Percentiles rank a stretch among this genome's conserved stretches.
Evolutionary conservation across 2,888 invertebrate genomes (phyloP).

Genomic region (Atrina japonica): DNA sequence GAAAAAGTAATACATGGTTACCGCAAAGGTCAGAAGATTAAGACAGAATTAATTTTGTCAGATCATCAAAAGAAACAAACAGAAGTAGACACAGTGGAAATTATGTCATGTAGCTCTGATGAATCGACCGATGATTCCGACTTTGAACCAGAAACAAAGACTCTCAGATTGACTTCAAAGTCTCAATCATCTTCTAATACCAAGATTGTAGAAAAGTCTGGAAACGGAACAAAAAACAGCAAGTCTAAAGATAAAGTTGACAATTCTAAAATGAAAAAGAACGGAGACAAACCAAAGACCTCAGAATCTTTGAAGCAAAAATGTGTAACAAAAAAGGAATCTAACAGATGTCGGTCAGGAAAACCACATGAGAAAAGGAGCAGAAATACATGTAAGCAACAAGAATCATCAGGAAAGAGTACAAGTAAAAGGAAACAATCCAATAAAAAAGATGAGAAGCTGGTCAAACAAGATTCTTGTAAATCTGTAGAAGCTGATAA

Average conservation of each 20-base stretch:
- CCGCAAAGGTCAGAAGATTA: neutral
- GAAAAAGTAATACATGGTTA: neutral
- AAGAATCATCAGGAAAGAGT: neutral
- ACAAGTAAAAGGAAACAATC: neutral
- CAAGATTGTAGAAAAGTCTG: no score
- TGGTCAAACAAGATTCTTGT: neutral
- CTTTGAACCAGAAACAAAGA: conserved; percentile 30
- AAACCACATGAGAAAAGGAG: no score
- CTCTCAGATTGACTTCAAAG: no score
- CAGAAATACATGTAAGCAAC: no score
- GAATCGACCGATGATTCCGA: conserved; percentile 33
- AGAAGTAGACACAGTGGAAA: neutral
- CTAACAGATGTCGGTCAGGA: no score
- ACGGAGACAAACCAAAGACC: no score
- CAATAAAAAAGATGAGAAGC: neutral
- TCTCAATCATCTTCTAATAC: no score
- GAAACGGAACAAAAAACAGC: no score
- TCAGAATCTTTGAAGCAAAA: no score
- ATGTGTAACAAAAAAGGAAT: no score
- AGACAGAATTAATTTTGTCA: neutral
- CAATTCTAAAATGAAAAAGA: no score
- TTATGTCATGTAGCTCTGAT: conserved; percentile 23
- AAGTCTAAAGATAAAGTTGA: no score
- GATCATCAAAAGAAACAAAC: neutral
- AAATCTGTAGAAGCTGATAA: neutral